These are phyloP conservation scores for Mormyrops attenuatus DNA, from an alignment of 2,797 vertebrate genomes.

Conservation along the genomic window DNA sequence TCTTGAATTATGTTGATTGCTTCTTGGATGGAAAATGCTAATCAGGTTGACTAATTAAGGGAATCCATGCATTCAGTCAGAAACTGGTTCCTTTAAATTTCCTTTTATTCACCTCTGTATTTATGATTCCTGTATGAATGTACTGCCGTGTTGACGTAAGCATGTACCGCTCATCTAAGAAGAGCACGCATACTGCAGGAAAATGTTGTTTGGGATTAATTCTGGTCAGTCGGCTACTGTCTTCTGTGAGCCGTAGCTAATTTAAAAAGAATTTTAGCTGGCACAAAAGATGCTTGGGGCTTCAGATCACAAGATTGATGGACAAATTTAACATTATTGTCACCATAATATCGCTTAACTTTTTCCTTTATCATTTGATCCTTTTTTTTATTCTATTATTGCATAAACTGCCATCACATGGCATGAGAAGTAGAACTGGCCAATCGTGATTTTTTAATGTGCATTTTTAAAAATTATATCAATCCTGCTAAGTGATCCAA, in stretches of 20 bases:
- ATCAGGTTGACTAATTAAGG: constrained; percentile 1
- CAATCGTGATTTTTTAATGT: not conserved
- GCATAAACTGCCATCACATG: not conserved
- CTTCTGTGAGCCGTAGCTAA: not conserved
- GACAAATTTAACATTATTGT: not conserved
- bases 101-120: not conserved
- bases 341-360: not conserved
- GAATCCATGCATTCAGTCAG: not conserved
- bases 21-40: not conserved
- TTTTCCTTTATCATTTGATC: not conserved
- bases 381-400: not conserved
- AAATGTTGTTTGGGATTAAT: not conserved
- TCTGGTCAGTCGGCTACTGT: not conserved
- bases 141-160: not conserved
- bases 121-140: not conserved
- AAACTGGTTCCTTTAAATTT: not conserved
- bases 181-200: not conserved
- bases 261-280: not conserved
- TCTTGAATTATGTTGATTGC: not conserved
- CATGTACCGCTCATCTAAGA: not conserved
- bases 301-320: not conserved
- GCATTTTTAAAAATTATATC: not conserved
- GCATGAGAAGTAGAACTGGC: not conserved
- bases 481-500: not conserved
- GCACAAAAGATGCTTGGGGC: not conserved